Conservation (phyloP, 2,888 invertebrate species). For the Ophion ventricosus region DNA sequence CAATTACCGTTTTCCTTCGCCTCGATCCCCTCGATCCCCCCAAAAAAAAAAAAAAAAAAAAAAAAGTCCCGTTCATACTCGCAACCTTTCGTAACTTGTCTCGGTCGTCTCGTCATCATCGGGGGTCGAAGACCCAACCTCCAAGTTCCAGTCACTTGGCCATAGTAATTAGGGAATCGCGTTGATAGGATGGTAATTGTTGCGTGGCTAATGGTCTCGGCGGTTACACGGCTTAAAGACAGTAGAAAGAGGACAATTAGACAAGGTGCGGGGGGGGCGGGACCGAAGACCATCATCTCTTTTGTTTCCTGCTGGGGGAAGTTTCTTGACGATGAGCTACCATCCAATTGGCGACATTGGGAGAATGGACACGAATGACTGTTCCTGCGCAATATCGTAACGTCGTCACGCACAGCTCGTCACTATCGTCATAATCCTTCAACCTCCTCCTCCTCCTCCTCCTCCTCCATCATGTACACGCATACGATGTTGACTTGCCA, state of each 20-base stretch:
- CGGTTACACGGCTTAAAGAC: conserved; percentile 41
- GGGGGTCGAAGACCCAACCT: conserved; percentile 48
- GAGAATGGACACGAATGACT: conserved; percentile 29
- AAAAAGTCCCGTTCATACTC: conserved; percentile 5
- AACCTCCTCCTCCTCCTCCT: too few species aligned
- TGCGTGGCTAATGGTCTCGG: conserved; percentile 33
- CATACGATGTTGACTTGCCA: not conserved
- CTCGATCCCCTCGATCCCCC: not conserved
- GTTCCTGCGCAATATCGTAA: conserved; percentile 55
- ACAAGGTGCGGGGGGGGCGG: conserved; percentile 52
- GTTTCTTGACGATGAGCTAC: conserved; percentile 18
- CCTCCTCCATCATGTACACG: conserved; percentile 34
- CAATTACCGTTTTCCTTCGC: conserved; percentile 13
- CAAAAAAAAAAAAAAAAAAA: too few species aligned
- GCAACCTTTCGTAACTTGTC: conserved; percentile 20
- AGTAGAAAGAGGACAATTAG: conserved; percentile 62
- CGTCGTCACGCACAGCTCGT: conserved; percentile 67
- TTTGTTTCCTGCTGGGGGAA: conserved; percentile 15
- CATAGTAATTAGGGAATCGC: conserved; percentile 53
- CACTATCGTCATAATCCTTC: conserved; percentile 56
- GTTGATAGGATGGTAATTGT: conserved; percentile 36
- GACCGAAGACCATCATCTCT: conserved; percentile 30
- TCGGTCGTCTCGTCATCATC: conserved; percentile 64
- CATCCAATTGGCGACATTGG: conserved; percentile 16
- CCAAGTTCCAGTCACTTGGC: conserved; percentile 16